A percentile compares a stretch with the other conserved stretches of the same genome.
These are phyloP conservation scores for Melanargia galathea DNA, from an alignment of 2,888 invertebrate genomes.

Conservation along the genomic window DNA sequence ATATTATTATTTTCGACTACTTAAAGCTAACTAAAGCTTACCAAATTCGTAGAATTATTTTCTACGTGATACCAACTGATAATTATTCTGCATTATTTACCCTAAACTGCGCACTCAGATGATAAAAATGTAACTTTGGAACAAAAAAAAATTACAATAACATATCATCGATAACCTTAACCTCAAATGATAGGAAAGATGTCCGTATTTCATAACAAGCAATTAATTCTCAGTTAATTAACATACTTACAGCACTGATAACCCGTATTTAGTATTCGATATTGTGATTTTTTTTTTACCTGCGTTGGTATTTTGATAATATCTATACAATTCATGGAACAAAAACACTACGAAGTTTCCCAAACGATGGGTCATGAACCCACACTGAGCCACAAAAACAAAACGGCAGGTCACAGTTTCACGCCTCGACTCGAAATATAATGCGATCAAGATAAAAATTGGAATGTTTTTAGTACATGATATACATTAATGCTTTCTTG, in stretches of 20 bases:
- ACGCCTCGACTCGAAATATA: background rate
- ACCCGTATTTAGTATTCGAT: background rate
- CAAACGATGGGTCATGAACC: background rate
- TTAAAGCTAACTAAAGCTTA: too few species aligned
- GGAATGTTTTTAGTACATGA: too few species aligned
- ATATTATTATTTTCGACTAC: too few species aligned
- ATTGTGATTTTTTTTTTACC: constrained; percentile 7
- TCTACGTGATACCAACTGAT: background rate
- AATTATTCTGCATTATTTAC: background rate
- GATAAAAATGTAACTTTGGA: background rate
- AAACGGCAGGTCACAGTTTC: background rate
- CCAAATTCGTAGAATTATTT: too few species aligned
- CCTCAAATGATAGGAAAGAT: constrained; percentile 5
- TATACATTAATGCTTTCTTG: too few species aligned
- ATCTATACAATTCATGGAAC: too few species aligned
- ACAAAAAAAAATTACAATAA: constrained; percentile 12
- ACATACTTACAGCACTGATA: background rate
- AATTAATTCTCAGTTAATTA: constrained; percentile 15
- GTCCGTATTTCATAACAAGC: constrained; percentile 14
- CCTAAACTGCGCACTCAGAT: background rate
- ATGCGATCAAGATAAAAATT: too few species aligned
- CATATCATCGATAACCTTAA: constrained; percentile 12
- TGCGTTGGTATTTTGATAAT: background rate
- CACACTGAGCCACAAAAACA: background rate
- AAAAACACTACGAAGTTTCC: background rate